These are phyloP conservation scores for Carterocephalus palaemon DNA, from an alignment of 2,888 invertebrate species.

Conservation along the genomic window DNA sequence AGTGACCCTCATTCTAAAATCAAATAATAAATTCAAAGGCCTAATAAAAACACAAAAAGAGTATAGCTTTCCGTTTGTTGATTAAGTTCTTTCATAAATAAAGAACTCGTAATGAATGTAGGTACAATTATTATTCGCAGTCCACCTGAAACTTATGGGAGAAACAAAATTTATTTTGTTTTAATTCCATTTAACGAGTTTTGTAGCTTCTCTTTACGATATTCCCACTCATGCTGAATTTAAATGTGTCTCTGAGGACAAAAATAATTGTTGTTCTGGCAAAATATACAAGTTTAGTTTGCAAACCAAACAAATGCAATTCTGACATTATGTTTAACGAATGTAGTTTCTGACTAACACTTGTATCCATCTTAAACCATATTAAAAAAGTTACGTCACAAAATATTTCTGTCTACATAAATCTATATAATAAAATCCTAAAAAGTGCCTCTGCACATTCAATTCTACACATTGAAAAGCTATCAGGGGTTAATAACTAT, in stretches of 20 bases:
- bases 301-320: background rate
- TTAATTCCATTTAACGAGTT: constrained; percentile 32
- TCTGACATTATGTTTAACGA: constrained; percentile 9
- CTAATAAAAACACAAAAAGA: constrained; percentile 16
- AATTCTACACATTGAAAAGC: no score
- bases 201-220: constrained; percentile 19
- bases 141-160: constrained; percentile 25
- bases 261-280: constrained; percentile 14
- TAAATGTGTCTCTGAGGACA: constrained; percentile 7
- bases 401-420: no score
- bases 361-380: no score
- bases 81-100: constrained; percentile 24
- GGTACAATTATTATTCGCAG: constrained; percentile 22
- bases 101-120: constrained; percentile 15
- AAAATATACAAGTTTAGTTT: constrained; percentile 8
- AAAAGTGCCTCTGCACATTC: no score
- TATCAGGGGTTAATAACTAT: no score
- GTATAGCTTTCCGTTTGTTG: constrained; percentile 20
- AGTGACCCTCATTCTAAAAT: background rate
- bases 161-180: constrained; percentile 31
- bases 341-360: constrained; percentile 9
- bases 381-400: no score
- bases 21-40: constrained; percentile 21
- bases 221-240: constrained; percentile 19
- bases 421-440: no score